Evolutionary conservation across 1,140 invertebrate genomes (phyloP).

Genomic region (Armadillidium nasatum): DNA sequence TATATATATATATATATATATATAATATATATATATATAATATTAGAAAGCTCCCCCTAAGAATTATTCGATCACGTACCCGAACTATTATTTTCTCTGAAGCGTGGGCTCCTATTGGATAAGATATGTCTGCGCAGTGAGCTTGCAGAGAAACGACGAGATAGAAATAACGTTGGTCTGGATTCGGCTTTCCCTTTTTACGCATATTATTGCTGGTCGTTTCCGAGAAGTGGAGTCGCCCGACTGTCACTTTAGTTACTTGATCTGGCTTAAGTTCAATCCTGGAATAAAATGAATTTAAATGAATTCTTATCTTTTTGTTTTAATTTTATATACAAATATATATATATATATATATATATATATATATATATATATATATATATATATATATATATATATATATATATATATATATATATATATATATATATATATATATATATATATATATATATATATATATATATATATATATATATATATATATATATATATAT

Average conservation of each 20-base stretch:
- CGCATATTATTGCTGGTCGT: constrained; percentile 98
- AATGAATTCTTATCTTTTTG: not conserved
- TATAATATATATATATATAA: no score
- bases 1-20: no score
- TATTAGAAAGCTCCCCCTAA: no score
- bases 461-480: no score
- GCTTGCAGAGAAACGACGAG: constrained; percentile 88
- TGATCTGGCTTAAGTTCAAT: constrained; percentile 78
- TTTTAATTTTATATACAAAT: no score
- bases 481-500: no score
- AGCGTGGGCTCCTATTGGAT: constrained; percentile 75
- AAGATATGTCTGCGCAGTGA: constrained; percentile 69
- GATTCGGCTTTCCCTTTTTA: constrained; percentile 97
- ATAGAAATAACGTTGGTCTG: constrained; percentile 91
- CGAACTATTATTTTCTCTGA: constrained; percentile 96
- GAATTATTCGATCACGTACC: no score
- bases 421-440: no score
- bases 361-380: constrained; percentile 18
- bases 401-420: constrained; percentile 12
- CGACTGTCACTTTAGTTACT: constrained; percentile 86
- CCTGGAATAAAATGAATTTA: constrained; percentile 55
- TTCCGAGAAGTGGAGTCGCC: constrained; percentile 93
- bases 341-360: not conserved
- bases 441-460: no score
- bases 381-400: not conserved